Evolutionary conservation across 1,140 invertebrate species (phyloP).

Genomic region (Oryzaephilus surinamensis): DNA sequence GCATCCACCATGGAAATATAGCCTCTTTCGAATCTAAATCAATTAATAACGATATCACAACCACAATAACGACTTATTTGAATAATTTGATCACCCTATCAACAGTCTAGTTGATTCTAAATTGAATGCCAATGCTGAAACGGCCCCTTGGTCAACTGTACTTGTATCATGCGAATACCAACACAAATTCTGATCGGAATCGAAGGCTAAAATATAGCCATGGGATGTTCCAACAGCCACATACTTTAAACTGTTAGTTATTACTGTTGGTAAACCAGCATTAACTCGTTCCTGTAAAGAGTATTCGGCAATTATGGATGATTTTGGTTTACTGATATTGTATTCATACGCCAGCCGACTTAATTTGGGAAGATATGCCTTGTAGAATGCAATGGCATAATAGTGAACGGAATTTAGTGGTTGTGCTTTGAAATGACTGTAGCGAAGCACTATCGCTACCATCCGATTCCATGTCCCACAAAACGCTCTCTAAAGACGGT

Average conservation of each 20-base stretch:
- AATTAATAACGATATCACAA: conserved; percentile 5
- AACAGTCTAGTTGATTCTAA: conserved; percentile 75
- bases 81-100: conserved; percentile 51
- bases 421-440: conserved; percentile 39
- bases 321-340: background rate
- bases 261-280: conserved; percentile 76
- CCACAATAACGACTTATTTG: background rate
- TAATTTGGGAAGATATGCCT: conserved; percentile 76
- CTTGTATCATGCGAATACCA: conserved; percentile 67
- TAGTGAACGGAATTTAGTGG: conserved; percentile 50
- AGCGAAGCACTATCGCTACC: conserved; percentile 45
- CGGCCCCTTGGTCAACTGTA: conserved; percentile 64
- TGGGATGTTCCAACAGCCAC: conserved; percentile 89
- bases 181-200: conserved; percentile 69
- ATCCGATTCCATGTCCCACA: conserved; percentile 63
- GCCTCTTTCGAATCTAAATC: conserved; percentile 60
- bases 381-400: conserved; percentile 71
- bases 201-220: conserved; percentile 83
- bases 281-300: conserved; percentile 69
- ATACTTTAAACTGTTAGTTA: conserved; percentile 63
- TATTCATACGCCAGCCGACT: conserved; percentile 58
- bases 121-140: conserved; percentile 81
- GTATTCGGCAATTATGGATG: conserved; percentile 2
- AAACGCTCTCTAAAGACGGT: conserved; percentile 76
- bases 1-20: conserved; percentile 77